Evolutionary conservation across 23 tunicate species (phyloP).

Genomic region (Aplidium turbinatum): DNA sequence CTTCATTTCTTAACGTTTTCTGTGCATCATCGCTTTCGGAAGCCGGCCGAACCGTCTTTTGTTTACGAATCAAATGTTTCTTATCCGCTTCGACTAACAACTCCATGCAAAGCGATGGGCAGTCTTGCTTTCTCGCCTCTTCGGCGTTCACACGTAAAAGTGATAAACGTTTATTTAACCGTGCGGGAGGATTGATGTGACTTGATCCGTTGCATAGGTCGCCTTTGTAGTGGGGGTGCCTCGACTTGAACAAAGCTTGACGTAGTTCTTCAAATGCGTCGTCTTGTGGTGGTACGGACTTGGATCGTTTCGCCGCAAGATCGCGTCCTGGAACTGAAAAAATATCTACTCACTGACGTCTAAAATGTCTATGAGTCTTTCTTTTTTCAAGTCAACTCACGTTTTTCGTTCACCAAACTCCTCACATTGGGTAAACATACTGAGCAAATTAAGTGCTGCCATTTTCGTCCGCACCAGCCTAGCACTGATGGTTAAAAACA

Average conservation of each 20-base stretch:
- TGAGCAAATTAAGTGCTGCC: no score
- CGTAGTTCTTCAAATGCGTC: slow-evolving; percentile 31
- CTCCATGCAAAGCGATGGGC: neutral
- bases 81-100: neutral
- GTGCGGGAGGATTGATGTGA: neutral
- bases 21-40: neutral
- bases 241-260: slow-evolving; percentile 6
- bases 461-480: no score
- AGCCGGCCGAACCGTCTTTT: no score
- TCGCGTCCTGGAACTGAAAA: no score
- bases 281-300: neutral
- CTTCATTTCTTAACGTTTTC: neutral
- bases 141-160: slow-evolving; percentile 23
- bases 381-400: no score
- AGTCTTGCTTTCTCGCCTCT: slow-evolving; percentile 1
- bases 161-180: neutral
- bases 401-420: no score
- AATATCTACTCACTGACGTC: no score
- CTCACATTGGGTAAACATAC: no score
- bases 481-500: no score
- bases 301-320: no score
- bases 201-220: neutral
- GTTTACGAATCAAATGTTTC: no score
- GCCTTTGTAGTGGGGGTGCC: slow-evolving; percentile 42
- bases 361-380: no score